These are phyloP conservation scores for Triplophysa tibetana DNA, from an alignment of 2,113 vertebrate genomes.

Conservation along the genomic window DNA sequence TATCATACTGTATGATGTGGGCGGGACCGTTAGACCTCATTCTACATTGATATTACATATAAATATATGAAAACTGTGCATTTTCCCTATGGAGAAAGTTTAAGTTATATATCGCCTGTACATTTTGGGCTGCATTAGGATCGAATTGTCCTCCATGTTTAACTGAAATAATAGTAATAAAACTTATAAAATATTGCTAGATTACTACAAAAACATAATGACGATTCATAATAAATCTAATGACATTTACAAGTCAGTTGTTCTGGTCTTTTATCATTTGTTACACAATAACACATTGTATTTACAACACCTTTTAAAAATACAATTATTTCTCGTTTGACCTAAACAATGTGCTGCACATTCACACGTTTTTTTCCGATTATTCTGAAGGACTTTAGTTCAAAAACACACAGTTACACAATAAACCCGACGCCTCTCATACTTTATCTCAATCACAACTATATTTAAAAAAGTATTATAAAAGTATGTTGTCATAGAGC, in stretches of 20 bases:
- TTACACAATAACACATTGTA: background rate
- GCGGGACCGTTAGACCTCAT: conserved; percentile 81
- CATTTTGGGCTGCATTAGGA: conserved; percentile 82
- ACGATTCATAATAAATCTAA: conserved; percentile 84
- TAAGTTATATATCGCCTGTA: conserved; percentile 83
- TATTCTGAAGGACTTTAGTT: background rate
- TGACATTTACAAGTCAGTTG: conserved; percentile 75
- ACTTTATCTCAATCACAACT: background rate
- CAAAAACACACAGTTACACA: background rate
- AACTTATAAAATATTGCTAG: conserved; percentile 75
- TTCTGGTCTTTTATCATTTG: conserved; percentile 22
- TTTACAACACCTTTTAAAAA: conserved; percentile 18
- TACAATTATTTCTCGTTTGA: background rate
- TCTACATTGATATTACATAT: conserved; percentile 83
- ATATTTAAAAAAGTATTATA: background rate
- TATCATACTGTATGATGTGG: conserved; percentile 81
- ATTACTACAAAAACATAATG: conserved; percentile 66
- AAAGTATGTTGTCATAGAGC: background rate
- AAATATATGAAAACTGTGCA: conserved; percentile 71
- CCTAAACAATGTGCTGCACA: background rate
- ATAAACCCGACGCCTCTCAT: background rate
- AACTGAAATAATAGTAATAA: conserved; percentile 73
- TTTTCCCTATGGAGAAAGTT: conserved; percentile 94
- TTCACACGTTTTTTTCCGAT: background rate
- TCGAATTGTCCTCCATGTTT: conserved; percentile 79